Base-by-base conservation (phyloP, 2,113 vertebrate species). In the Leptodactylus fuscus region DNA sequence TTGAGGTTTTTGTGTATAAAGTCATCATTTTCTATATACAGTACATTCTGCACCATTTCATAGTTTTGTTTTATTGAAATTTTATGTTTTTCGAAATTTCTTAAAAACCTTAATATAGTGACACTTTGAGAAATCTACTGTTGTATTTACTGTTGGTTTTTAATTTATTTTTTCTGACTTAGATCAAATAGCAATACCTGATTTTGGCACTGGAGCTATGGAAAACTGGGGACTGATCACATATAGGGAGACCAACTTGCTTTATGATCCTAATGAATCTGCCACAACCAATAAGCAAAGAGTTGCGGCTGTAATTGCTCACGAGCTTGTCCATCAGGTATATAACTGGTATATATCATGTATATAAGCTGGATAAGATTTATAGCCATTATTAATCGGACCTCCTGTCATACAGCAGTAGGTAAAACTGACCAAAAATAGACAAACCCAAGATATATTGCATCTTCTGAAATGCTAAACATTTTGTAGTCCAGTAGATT, bases 191-290 rank as follows among this genome's bases (percentile, higher is more conserved):
- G 98, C 98, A 86, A 99, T 99, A 89, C 98, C 98, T 89, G 97
- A 99, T 89, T 99, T 99, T 27, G 98, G 98, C 11, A 99, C 97
- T 0, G 98, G 98, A 22, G 98, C 98, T 29, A 99, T 99, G 98
- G 98, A 99, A 89, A 99, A 99, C 93, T 99, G 98, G 98, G 98
- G 98, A 0, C 94, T 99, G 51, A 92, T 99, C 91, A 99, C 98
- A 46, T 99, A 97, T 91, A 91, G 98, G 88, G 98, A 99, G 90
- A 97, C 95, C 22, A 99, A 98, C 88, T 90, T 99, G 85, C 93
- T 99, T 49, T 99, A 95, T 13, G 97, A 99, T 88, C 90, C 93
- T 2, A 0, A 87, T 0, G 90, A 98, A 87, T 99, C 98, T 0
- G 96, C 97, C 16, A 94, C 96, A 1, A 91, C 91, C 88, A 99